Conservation (phyloP, 2,113 vertebrate species). For the Riparia riparia region DNA sequence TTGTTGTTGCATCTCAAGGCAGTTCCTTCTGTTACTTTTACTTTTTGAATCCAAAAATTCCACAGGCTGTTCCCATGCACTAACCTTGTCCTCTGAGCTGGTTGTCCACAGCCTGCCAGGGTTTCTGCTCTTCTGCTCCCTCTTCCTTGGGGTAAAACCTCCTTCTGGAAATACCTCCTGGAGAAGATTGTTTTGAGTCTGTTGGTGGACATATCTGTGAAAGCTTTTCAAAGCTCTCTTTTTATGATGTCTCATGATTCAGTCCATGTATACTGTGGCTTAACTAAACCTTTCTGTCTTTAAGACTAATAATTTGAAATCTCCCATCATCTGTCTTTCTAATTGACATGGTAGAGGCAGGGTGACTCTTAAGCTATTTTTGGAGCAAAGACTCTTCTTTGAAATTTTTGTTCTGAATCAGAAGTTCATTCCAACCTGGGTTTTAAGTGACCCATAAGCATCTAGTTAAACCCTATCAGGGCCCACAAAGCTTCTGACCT, state of each 20-base stretch:
- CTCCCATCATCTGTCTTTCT: not conserved
- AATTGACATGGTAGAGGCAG: not conserved
- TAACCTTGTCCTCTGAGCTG: not conserved
- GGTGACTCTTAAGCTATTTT: not conserved
- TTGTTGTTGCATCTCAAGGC: not conserved
- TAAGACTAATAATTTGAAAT: not conserved
- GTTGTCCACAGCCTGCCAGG: not conserved
- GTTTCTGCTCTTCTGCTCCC: not conserved
- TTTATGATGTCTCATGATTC: not conserved
- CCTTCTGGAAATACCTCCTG: not conserved
- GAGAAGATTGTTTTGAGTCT: not conserved
- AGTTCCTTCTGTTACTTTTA: not conserved
- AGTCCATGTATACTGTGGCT: not conserved
- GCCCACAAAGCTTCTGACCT: not conserved
- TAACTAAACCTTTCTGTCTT: not conserved
- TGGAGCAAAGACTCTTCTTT: not conserved
- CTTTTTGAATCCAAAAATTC: not conserved
- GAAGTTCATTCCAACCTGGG: not conserved
- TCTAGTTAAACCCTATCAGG: not conserved
- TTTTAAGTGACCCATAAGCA: not conserved
- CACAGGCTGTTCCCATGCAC: fast-evolving
- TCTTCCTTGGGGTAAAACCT: not conserved
- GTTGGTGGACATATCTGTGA: not conserved
- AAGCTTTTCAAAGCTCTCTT: not conserved
- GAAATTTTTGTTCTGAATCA: not conserved